phyloP scores from a whole-genome alignment of 2,113 vertebrate species.

The Mobula hypostoma region DNA sequence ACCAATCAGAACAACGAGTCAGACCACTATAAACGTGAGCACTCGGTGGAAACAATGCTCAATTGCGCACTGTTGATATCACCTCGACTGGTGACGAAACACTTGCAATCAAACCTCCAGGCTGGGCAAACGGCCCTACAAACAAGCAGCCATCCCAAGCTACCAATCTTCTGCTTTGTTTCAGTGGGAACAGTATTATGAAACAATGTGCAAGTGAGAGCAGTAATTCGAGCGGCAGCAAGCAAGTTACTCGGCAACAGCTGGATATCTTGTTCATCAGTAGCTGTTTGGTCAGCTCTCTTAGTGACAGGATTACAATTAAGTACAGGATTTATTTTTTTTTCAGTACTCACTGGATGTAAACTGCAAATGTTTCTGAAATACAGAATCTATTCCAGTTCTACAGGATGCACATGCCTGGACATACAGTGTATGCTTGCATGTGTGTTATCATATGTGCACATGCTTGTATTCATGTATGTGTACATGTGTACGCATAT shows the following conservation, averaged over 20 bases:
- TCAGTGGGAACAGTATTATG: too few relatives aligned
- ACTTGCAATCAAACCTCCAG: too few relatives aligned
- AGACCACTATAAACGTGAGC: too few relatives aligned
- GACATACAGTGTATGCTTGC: background rate
- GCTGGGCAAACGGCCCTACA: too few relatives aligned
- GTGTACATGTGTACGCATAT: background rate
- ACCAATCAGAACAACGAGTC: too few relatives aligned
- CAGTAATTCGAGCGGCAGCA: too few relatives aligned
- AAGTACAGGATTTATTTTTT: background rate
- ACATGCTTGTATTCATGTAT: background rate
- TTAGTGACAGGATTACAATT: background rate
- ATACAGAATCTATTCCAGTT: background rate
- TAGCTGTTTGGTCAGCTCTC: background rate
- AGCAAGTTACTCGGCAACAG: background rate
- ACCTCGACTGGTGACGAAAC: too few relatives aligned
- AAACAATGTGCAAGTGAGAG: background rate
- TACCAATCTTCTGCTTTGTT: too few relatives aligned
- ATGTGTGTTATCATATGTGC: background rate
- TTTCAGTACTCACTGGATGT: background rate
- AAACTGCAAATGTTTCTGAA: background rate
- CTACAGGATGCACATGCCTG: background rate
- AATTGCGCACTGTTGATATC: too few relatives aligned
- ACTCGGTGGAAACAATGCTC: too few relatives aligned
- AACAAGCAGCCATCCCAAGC: too few relatives aligned
- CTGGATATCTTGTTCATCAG: background rate